These are phyloP conservation scores for Triplophysa bombifrons DNA, from an alignment of 2,797 vertebrate genomes.

Conservation along the genomic window DNA sequence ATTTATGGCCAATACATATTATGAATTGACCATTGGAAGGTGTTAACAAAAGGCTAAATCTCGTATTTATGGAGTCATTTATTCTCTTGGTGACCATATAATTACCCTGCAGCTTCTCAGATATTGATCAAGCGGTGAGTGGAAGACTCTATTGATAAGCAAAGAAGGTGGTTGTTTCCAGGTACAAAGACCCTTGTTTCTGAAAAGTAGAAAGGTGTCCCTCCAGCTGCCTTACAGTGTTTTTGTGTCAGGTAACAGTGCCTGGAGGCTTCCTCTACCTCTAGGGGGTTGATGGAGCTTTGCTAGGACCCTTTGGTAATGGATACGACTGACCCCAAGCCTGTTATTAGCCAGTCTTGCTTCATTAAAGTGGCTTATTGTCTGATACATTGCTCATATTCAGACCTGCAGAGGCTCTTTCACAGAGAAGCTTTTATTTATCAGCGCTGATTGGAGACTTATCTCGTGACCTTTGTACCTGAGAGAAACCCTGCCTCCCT, in stretches of 20 bases:
- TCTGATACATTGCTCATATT: slow-evolving; percentile 72
- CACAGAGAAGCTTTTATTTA: slow-evolving; percentile 54
- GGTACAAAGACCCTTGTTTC: slow-evolving; percentile 47
- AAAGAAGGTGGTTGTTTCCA: not conserved
- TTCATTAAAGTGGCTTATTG: slow-evolving; percentile 79
- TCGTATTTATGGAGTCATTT: too few species aligned
- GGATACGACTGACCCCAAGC: slow-evolving; percentile 78
- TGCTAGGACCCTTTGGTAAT: slow-evolving; percentile 66
- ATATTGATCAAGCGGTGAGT: slow-evolving; percentile 17
- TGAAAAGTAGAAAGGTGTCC: slow-evolving; percentile 46
- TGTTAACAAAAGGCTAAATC: not conserved
- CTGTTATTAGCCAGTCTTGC: slow-evolving; percentile 77
- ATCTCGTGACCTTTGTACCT: slow-evolving; percentile 55
- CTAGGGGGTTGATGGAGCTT: slow-evolving; percentile 62
- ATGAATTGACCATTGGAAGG: not conserved
- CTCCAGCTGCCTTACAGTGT: slow-evolving; percentile 34
- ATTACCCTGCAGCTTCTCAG: slow-evolving; percentile 9
- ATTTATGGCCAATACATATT: not conserved
- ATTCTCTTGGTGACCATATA: not conserved
- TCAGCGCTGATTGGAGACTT: slow-evolving; percentile 58
- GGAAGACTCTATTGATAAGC: not conserved
- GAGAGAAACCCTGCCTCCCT: not conserved
- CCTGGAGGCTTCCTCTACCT: slow-evolving; percentile 57
- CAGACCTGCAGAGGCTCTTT: slow-evolving; percentile 61
- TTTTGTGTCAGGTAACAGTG: slow-evolving; percentile 71